Conservation (phyloP, 2,113 vertebrate species). For the Arizona elegans region DNA sequence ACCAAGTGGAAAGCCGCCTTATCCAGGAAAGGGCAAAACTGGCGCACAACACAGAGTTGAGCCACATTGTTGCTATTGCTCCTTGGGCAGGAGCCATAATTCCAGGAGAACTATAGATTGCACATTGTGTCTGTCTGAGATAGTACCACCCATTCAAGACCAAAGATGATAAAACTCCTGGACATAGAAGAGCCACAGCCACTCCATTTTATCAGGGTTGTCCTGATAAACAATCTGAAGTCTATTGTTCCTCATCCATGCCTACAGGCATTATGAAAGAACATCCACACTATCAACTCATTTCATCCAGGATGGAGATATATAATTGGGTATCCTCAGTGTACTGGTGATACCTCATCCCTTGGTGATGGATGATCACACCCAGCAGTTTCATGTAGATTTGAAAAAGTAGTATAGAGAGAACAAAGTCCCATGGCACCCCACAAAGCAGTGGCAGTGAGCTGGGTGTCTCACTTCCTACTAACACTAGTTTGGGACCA, state of each 20-base stretch:
- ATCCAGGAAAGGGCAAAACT: neutral
- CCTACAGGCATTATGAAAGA: neutral
- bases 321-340: neutral
- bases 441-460: neutral
- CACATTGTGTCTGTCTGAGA: too few relatives aligned
- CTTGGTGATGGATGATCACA: neutral
- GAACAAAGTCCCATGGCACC: neutral
- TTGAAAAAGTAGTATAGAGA: neutral
- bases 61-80: neutral
- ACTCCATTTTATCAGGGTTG: neutral
- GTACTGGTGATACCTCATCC: neutral
- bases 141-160: too few relatives aligned
- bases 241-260: neutral
- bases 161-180: neutral
- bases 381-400: neutral
- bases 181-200: neutral
- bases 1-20: neutral
- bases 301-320: neutral
- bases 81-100: too few relatives aligned
- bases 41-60: neutral
- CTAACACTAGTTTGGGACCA: neutral
- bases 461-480: neutral
- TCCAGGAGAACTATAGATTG: too few relatives aligned
- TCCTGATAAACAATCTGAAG: neutral
- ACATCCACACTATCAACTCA: neutral